phyloP scores from a whole-genome alignment of 2,888 invertebrate genomes.

The Meteorus colon region DNA sequence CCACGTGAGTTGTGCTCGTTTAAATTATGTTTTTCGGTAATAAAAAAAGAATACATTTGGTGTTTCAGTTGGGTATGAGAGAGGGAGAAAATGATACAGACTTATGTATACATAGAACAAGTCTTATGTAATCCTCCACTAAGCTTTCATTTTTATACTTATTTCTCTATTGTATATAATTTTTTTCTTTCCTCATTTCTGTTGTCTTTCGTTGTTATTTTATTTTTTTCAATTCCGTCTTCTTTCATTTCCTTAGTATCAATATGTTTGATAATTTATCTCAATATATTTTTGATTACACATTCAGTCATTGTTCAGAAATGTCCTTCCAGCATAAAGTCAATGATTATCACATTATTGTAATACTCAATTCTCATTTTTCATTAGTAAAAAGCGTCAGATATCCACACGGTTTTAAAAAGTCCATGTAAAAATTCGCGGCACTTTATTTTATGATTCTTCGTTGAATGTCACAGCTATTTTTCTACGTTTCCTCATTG shows the following conservation, averaged over 20 bases:
- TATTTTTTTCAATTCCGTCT: neutral
- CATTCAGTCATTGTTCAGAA: too few relatives aligned
- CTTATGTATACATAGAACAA: neutral
- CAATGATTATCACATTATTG: too few relatives aligned
- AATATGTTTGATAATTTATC: neutral
- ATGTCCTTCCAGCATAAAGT: too few relatives aligned
- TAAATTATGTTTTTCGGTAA: neutral
- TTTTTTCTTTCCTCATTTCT: neutral
- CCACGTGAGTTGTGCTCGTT: neutral
- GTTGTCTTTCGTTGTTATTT: neutral
- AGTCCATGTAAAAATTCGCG: neutral
- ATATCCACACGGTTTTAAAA: neutral
- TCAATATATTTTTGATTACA: neutral
- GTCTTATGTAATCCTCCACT: neutral
- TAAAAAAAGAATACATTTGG: neutral
- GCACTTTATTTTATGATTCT: neutral
- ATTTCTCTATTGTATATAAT: neutral
- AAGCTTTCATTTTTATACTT: neutral
- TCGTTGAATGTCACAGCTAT: neutral
- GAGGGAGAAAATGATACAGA: neutral
- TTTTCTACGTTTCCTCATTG: neutral
- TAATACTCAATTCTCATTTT: too few relatives aligned
- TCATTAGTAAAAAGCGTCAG: too few relatives aligned
- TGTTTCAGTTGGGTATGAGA: neutral
- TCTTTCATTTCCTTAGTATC: neutral